Base-by-base conservation (phyloP, 2,888 invertebrate genomes). In the Digitonthophagus gazella region DNA sequence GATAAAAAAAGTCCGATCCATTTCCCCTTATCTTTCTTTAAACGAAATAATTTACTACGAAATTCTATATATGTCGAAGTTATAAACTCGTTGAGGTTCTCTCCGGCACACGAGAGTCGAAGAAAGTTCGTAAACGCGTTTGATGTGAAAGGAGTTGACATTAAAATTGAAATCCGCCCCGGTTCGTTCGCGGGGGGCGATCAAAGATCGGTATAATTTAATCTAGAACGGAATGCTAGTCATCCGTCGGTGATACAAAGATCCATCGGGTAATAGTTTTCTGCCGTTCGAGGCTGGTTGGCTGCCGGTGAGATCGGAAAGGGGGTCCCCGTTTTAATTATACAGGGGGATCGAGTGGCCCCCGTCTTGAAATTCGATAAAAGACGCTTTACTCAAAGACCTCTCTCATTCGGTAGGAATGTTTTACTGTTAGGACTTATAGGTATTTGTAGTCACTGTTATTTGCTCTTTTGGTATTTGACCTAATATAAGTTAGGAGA, bases 121-220 rank as follows among this genome's bases (percentile, higher is more conserved):
- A 44, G 65, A 73, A 70, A 73, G 71, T 72, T 71, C 70, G 57
- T n/a, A 15, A 79, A 78, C 81, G 80, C 81, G 80, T 82, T 82
- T 82, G 81, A 82, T 81, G 80, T 81, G 80, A 81, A 82, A 82
- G 81, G 81, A 81, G 81, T 82, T 82, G 82, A 82, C 82, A 82
- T 82, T 81, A 80, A 82, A 82, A 82, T 82, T 82, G 82, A 82
- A 82, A 82, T 82, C 81, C 79, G 66, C 58, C 61, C 65, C 65
- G 69, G 67, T 63, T 56, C 28, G 28, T 44, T 44, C 11, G 57
- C 14, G 57, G n/a, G 61, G 79, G 79, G 77, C 81, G 81, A 81
- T 81, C 81, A 81, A 81, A 81, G 80, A 81, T 81, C 79, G 79
- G 78, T 80, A 79, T 80, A 79, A 80, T 71, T 71, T 71, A 71